A percentile compares a stretch with the other conserved stretches of the same genome.
Conservation (phyloP, 2,113 vertebrate species). For the Monopterus albus region DNA sequence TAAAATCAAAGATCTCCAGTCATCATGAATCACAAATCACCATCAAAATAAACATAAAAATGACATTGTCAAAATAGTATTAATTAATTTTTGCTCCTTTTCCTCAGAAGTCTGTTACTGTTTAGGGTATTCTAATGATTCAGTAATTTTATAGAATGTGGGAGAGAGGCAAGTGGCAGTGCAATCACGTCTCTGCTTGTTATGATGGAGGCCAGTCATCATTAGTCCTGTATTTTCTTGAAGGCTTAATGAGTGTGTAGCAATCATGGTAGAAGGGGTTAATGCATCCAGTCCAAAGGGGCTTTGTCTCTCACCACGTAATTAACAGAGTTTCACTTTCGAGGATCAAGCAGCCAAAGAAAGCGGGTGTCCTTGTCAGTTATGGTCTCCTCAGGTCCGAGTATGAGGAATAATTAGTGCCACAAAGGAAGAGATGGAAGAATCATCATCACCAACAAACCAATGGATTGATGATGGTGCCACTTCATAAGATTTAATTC, state of each 20-base stretch:
- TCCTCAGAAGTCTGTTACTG: background rate
- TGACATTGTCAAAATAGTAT: background rate
- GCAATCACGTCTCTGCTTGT: conserved; percentile 24
- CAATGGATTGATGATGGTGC: no score
- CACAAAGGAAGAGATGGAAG: background rate
- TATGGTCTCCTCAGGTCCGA: conserved; percentile 3
- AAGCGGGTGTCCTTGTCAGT: conserved; percentile 49
- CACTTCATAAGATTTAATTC: no score
- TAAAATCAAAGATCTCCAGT: background rate
- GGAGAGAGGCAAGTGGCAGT: background rate
- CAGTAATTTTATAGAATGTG: background rate
- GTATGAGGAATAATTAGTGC: conserved; percentile 18
- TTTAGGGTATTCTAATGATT: background rate
- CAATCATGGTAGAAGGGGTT: conserved; percentile 59
- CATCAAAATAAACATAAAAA: background rate
- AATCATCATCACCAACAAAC: background rate
- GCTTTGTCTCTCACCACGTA: conserved; percentile 47
- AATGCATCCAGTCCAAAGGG: conserved; percentile 66
- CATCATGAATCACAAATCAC: background rate
- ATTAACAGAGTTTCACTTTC: conserved; percentile 76
- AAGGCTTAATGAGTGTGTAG: conserved; percentile 56
- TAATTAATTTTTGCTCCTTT: background rate
- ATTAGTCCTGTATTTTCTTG: conserved; percentile 50
- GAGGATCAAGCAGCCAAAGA: conserved; percentile 58
- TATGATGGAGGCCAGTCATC: conserved; percentile 22